Conservation (phyloP, 2,113 vertebrate genomes). For the Jacana jacana region DNA sequence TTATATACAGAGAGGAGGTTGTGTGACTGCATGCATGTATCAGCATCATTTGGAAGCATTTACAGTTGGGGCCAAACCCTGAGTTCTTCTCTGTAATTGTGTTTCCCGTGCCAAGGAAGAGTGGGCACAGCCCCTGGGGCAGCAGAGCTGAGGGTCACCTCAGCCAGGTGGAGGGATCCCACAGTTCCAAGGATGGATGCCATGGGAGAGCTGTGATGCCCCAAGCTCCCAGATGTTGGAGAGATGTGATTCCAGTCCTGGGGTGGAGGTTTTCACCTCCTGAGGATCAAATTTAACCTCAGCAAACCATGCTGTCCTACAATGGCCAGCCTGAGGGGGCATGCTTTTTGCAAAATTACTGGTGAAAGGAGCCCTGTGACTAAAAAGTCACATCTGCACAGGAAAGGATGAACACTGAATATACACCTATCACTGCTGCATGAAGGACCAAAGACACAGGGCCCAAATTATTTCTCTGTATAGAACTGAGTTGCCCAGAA, state of each 20-base stretch:
- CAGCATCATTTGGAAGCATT: not conserved
- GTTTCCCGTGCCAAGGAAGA: not conserved
- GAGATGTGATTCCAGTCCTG: not conserved
- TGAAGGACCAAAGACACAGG: not conserved
- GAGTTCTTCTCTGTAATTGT: not conserved
- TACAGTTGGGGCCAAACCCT: not conserved
- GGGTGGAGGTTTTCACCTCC: not conserved
- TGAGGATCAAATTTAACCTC: not conserved
- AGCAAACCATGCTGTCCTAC: not conserved
- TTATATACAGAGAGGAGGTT: not conserved
- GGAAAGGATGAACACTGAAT: not conserved
- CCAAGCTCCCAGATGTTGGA: not conserved
- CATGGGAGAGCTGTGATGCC: not conserved
- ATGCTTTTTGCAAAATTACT: not conserved
- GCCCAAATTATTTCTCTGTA: not conserved
- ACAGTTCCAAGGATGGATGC: not conserved
- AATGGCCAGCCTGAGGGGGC: rapidly evolving
- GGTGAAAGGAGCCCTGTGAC: not conserved
- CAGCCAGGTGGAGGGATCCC: not conserved
- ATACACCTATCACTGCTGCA: not conserved
- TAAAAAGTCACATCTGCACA: not conserved
- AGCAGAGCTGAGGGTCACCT: not conserved
- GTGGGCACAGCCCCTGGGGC: not conserved
- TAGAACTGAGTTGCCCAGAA: not conserved
- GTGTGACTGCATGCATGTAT: not conserved